Base-by-base conservation (phyloP, 2,797 vertebrate genomes). In the Scolopax bukidnonensis region DNA sequence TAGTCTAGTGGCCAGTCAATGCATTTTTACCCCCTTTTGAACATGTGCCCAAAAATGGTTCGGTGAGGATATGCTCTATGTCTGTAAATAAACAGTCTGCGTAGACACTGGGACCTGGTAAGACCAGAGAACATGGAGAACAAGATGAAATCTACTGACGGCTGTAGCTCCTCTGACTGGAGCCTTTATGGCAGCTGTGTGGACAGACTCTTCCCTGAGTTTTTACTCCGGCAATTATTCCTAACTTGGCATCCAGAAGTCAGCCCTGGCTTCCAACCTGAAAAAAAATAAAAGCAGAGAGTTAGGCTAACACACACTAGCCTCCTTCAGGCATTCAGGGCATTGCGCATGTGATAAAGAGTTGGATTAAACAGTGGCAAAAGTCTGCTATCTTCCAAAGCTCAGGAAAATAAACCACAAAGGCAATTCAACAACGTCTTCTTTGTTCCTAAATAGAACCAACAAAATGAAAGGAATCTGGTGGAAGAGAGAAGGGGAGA, bases 381-480 rank as follows among this genome's bases (percentile, higher is more conserved):
- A 95, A 96, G 64, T 77, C 90, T 96, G 93, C 87, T 96, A 96
- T 96, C 95, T 96, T 96, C 90, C 92, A 96, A 92, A 81, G 93
- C 75, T 94, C 65, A 69, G 93, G 84, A 95, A 97, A 96, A 96
- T 92, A 95, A 96, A 96, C 93, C 89, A 68, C 90, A 94, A 94
- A 90, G 78, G 87, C 88, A 95, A 97, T 95, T 89, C 88, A 96
- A 96, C 96, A 97, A 94, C 91, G 96, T 95, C 79, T 30, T 89
- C 96, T 97, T 97, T 97, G 96, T 97, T 96, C 86, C 86, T 87
- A 88, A 93, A 93, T 61, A 93, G 92, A 92, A 78, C 60, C 90
- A 94, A 92, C 81, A 84, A 93, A 96, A 96, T 94, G 81, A 96
- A 95, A 96, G 82, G 94, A 95, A 97, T 96, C 94, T 95, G 87